phyloP scores from a whole-genome alignment of 2,888 invertebrate genomes.

The Trichopoda pennipes region DNA sequence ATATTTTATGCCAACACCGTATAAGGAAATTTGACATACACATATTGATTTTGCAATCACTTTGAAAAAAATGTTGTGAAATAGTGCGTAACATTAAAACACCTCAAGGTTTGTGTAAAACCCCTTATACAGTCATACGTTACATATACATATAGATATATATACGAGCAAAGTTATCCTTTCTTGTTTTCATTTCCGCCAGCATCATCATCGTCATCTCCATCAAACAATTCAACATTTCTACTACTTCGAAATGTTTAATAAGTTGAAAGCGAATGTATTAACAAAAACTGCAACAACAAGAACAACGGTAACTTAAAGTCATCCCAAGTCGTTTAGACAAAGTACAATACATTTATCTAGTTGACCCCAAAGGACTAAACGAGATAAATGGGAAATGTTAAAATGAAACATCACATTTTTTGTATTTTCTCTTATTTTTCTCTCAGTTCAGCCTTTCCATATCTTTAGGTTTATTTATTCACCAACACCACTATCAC shows the following conservation, averaged over 20 bases:
- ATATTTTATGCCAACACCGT: conserved; percentile 70
- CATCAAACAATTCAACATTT: conserved; percentile 20
- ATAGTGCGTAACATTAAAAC: conserved; percentile 33
- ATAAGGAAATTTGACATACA: neutral
- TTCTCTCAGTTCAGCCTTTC: conserved; percentile 19
- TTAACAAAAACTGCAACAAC: conserved; percentile 13
- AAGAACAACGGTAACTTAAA: conserved; percentile 60
- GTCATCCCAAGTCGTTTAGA: conserved; percentile 66
- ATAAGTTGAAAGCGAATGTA: conserved; percentile 29
- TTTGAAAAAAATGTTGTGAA: conserved; percentile 2
- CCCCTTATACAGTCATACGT: neutral
- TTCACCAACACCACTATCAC: conserved; percentile 9
- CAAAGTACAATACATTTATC: conserved; percentile 72
- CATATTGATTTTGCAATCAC: conserved; percentile 34
- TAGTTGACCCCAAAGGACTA: conserved; percentile 72
- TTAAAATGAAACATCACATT: conserved; percentile 79
- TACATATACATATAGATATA: neutral
- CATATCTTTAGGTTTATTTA: conserved; percentile 2
- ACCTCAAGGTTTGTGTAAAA: neutral
- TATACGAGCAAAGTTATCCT: conserved; percentile 49
- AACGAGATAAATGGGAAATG: conserved; percentile 80
- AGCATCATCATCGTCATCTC: conserved; percentile 39
- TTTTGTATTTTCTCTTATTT: conserved; percentile 45
- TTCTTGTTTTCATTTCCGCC: conserved; percentile 59
- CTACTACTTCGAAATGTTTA: conserved; percentile 29